Evolutionary conservation across 1,140 invertebrate genomes (phyloP), one percentile per base, ranked within the genome.

Genomic region (Lethocerus indicus): DNA sequence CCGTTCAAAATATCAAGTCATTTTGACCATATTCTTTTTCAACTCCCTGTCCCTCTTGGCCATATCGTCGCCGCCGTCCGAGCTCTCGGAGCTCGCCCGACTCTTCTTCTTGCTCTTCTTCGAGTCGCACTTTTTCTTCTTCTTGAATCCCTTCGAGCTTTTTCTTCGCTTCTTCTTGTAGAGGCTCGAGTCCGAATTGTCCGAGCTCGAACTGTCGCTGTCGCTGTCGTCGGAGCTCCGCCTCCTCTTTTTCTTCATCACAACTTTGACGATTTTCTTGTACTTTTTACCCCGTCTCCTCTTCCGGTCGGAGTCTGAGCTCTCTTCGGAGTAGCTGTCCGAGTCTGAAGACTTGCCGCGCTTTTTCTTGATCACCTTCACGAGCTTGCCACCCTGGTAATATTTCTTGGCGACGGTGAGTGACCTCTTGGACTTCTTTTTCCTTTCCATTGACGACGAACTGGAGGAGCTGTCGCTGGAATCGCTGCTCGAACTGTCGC

Each of bases 331-430:
- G 25, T 23, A 32, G 28, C 50, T 55, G 25, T 49, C 49, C 24
- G 49, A 52, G 35, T 54, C 51, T 16, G 52, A 52, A 39, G 50
- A 45, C 24, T 49, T 41, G 25, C 50, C 35, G 39, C 47, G 48
- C 36, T 56, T 56, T 26, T 48, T 54, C 36, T 58, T 58, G 26
- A 57, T 45, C n/a, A 56, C 48, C 28, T 57, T 57, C n/a, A 57
- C 54, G 13, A 57, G 41, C 29, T 57, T 57, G 24, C 56, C 56
- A 4, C 50, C 43, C 27, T 56, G 54, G 39, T 57, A 53, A 45
- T 56, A 54, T 26, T 53, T 52, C 49, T 58, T 56, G 12, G 51
- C 49, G 1, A 56, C 49, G 28, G 51, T 54, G 18, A 55, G 21
- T 14, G 47, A 49, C 7, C 42, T 39, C 23, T 49, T 55, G 26